Percentiles rank a stretch among this genome's conserved stretches.
These are phyloP conservation scores for Oikopleura dioica DNA, from an alignment of 23 tunicate genomes.

Conservation along the genomic window DNA sequence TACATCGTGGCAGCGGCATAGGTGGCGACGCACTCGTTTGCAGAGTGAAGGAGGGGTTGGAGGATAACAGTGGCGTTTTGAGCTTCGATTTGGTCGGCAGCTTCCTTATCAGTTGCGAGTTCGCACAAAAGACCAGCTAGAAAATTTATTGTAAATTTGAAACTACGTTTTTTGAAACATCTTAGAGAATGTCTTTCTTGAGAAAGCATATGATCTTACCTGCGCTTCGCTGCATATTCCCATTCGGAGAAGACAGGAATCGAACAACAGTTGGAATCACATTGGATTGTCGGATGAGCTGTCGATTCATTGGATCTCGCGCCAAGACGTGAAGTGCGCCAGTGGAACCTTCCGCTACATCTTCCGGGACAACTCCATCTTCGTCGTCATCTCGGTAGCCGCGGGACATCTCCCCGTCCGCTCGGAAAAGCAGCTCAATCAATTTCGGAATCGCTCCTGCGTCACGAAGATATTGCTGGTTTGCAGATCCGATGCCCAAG, in stretches of 20 bases:
- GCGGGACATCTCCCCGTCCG: slow-evolving; percentile 28
- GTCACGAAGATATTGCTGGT: slow-evolving; percentile 47
- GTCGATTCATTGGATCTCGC: slow-evolving; percentile 40
- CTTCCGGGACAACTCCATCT: slow-evolving; percentile 92
- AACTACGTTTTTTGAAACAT: too few species aligned
- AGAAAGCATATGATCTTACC: not conserved
- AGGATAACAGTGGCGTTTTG: slow-evolving; percentile 55
- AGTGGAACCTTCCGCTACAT: slow-evolving; percentile 84
- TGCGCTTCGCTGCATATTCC: slow-evolving; percentile 10
- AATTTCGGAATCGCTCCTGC: slow-evolving; percentile 83
- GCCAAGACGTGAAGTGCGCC: slow-evolving; percentile 79
- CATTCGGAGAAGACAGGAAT: slow-evolving; percentile 36
- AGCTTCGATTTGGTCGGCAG: slow-evolving; percentile 46
- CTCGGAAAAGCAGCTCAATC: slow-evolving; percentile 49
- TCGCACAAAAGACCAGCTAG: slow-evolving; percentile 24
- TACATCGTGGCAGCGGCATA: slow-evolving; percentile 86
- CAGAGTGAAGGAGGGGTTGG: slow-evolving; percentile 60
- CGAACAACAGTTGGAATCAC: slow-evolving; percentile 67
- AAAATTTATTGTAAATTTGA: too few species aligned
- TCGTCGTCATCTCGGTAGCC: not conserved
- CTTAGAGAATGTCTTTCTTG: too few species aligned
- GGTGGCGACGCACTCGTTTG: slow-evolving; percentile 76
- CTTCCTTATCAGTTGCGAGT: slow-evolving; percentile 59
- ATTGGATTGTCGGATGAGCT: slow-evolving; percentile 49
- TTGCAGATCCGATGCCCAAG: slow-evolving; percentile 48